Conservation (phyloP, 2,113 vertebrate genomes). For the Corythoichthys intestinalis region DNA sequence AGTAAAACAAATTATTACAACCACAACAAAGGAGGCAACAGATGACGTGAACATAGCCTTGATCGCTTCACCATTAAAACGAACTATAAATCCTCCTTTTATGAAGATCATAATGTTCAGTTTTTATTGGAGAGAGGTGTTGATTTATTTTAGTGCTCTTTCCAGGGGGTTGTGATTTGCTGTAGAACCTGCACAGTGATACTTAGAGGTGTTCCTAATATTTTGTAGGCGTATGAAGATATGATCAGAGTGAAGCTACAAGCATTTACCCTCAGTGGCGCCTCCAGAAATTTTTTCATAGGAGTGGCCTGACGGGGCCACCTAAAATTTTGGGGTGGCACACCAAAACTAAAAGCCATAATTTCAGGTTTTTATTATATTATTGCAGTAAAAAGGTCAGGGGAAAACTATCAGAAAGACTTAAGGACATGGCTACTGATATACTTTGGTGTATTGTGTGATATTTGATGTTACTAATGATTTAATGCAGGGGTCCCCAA, state of each 20-base stretch:
- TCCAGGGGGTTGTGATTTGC: conserved; percentile 2
- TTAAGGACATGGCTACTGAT: too few species aligned
- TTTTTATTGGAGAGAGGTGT: conserved; percentile 6
- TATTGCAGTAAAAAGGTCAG: too few species aligned
- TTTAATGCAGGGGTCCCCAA: too few species aligned
- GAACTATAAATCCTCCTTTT: conserved; percentile 2
- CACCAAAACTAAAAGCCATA: too few species aligned
- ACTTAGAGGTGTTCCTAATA: neutral
- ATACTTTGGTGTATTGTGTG: too few species aligned
- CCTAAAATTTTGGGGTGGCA: too few species aligned
- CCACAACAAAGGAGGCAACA: conserved; percentile 3
- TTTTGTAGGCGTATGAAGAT: neutral
- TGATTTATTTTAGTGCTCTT: conserved; percentile 9
- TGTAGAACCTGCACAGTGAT: neutral
- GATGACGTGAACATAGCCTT: conserved; percentile 5
- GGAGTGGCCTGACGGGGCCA: too few species aligned
- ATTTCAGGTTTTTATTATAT: too few species aligned
- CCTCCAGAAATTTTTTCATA: too few species aligned
- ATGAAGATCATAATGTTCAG: conserved; percentile 4
- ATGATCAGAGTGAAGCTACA: neutral
- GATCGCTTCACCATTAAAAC: conserved; percentile 1
- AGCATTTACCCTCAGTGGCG: too few species aligned
- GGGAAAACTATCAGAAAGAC: too few species aligned
- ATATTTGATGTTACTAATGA: too few species aligned
- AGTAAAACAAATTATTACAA: neutral